Percentiles rank a stretch among this genome's conserved stretches.
Conservation (phyloP, 2,113 vertebrate genomes). For the Cairina moschata region DNA sequence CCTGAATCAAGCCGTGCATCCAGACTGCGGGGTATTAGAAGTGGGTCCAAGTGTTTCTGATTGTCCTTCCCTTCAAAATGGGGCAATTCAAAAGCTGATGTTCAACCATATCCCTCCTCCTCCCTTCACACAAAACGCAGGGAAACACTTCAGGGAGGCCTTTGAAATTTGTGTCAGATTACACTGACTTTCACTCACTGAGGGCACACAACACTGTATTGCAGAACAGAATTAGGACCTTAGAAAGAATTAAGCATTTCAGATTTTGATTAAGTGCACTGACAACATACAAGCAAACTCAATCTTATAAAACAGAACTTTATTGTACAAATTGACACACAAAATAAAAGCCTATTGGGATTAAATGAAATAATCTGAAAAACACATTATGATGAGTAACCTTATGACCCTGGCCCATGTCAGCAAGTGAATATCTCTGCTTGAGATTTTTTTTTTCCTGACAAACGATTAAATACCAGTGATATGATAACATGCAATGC, state of each 20-base stretch:
- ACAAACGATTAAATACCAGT: constrained; percentile 32
- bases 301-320: constrained; percentile 30
- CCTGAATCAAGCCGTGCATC: background rate
- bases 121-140: background rate
- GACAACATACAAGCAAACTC: background rate
- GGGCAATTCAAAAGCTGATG: background rate
- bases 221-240: background rate
- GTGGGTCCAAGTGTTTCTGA: background rate
- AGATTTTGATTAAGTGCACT: constrained; percentile 24
- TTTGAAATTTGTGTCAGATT: constrained; percentile 24
- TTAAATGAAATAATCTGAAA: background rate
- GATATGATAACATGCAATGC: constrained; percentile 13
- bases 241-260: background rate
- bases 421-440: background rate
- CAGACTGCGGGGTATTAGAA: background rate
- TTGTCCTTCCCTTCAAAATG: background rate
- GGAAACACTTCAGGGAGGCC: background rate
- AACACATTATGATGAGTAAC: background rate
- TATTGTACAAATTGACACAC: background rate
- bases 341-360: constrained; percentile 27
- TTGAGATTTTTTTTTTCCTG: background rate
- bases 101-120: background rate
- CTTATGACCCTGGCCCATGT: background rate
- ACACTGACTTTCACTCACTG: background rate
- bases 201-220: background rate